Evolutionary conservation across 1,140 invertebrate species (phyloP).

Genomic region (Bactericera cockerelli): DNA sequence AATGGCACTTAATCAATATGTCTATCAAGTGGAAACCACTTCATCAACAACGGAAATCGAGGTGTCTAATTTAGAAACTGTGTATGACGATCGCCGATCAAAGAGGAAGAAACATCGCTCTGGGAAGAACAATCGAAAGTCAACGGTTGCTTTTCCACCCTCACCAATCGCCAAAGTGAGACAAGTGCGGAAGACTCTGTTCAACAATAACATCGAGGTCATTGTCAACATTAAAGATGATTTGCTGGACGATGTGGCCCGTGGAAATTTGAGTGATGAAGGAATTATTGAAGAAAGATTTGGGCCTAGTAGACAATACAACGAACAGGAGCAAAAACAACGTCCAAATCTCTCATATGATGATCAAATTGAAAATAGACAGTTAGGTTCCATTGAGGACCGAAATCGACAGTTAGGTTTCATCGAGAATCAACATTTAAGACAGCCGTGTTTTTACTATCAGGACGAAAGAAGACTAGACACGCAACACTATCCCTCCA

Average conservation of each 20-base stretch:
- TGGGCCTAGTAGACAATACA: background rate
- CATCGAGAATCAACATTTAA: too few species aligned
- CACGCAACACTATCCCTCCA: too few species aligned
- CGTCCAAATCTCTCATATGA: too few species aligned
- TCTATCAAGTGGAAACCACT: slow-evolving; percentile 3
- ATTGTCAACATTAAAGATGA: slow-evolving; percentile 6
- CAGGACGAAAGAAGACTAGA: too few species aligned
- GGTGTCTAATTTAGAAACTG: background rate
- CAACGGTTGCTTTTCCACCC: background rate
- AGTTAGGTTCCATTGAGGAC: too few species aligned
- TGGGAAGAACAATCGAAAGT: background rate
- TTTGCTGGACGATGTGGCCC: background rate
- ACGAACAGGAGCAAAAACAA: background rate
- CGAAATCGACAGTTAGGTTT: too few species aligned
- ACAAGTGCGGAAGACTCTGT: background rate
- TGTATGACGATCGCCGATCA: background rate
- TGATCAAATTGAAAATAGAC: too few species aligned
- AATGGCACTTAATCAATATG: background rate
- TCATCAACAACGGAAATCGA: background rate
- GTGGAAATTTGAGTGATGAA: too few species aligned
- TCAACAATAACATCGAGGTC: background rate
- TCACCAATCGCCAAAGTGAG: background rate
- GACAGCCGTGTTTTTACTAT: too few species aligned
- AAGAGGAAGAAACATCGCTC: background rate
- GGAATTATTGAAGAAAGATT: too few species aligned